These are phyloP conservation scores for Dolichoris vasculosae DNA, from an alignment of 1,140 invertebrate genomes.

Conservation along the genomic window DNA sequence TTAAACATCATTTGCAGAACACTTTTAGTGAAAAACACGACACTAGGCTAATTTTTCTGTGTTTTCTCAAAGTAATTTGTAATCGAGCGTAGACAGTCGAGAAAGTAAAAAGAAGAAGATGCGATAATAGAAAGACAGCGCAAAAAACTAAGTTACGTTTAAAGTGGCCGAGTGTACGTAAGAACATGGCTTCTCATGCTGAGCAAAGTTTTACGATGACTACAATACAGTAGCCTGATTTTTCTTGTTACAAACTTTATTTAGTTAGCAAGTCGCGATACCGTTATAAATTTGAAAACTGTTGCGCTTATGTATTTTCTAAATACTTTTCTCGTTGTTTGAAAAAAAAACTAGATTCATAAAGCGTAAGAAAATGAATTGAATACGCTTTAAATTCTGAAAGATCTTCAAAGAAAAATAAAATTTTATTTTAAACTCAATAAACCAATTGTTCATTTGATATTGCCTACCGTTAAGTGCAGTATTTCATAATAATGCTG, in stretches of 20 bases:
- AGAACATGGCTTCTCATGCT: background rate
- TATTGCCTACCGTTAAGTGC: background rate
- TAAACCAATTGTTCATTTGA: background rate
- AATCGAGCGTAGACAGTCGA: background rate
- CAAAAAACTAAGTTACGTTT: background rate
- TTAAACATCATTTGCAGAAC: no score
- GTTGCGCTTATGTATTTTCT: no score
- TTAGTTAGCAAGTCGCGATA: background rate
- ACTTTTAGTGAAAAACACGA: background rate
- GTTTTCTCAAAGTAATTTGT: background rate
- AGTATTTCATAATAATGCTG: slow-evolving; percentile 9
- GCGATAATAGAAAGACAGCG: background rate
- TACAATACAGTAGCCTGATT: background rate
- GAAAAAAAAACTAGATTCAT: background rate
- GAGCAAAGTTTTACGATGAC: background rate
- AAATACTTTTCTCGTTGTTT: no score
- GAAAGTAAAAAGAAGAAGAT: background rate
- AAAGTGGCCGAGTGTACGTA: background rate
- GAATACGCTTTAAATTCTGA: background rate
- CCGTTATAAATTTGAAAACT: background rate
- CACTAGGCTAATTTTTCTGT: background rate
- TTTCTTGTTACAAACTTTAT: background rate
- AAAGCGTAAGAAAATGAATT: background rate
- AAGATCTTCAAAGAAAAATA: background rate
- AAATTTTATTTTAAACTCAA: background rate